These are phyloP conservation scores for Acrossocheilus fasciatus DNA, from an alignment of 2,797 vertebrate species.

Conservation along the genomic window DNA sequence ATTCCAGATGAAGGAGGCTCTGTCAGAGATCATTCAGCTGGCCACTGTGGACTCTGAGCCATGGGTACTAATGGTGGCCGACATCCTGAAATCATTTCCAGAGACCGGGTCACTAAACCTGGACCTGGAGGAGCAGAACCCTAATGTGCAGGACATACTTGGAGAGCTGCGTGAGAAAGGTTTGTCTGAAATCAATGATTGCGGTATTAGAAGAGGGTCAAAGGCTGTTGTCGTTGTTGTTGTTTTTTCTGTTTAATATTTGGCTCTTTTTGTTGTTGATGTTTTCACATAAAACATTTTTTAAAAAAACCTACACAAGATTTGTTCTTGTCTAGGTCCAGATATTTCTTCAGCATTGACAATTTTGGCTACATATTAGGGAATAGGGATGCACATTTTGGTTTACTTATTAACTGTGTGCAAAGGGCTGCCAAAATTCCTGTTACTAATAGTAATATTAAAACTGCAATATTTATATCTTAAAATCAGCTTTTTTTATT, in stretches of 20 bases:
- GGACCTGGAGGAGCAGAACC: conserved; percentile 97
- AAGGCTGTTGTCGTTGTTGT: not conserved
- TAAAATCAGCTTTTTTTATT: not conserved
- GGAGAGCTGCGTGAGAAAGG: conserved; percentile 98
- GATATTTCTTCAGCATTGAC: not conserved
- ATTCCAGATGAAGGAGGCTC: conserved; percentile 93
- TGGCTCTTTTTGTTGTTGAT: not conserved
- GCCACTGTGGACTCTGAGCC: conserved; percentile 97
- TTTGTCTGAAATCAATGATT: conserved; percentile 57
- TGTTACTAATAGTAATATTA: not conserved
- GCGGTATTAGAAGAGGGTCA: not conserved
- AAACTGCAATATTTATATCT: not conserved
- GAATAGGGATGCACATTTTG: not conserved
- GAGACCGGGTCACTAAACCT: conserved; percentile 97
- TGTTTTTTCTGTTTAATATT: not conserved
- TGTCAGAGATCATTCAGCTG: conserved; percentile 96
- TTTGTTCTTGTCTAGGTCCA: not conserved
- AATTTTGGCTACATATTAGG: not conserved
- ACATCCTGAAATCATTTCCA: conserved; percentile 98
- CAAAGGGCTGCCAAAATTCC: not conserved
- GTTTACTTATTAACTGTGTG: not conserved
- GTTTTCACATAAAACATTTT: not conserved
- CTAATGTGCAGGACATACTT: conserved; percentile 97
- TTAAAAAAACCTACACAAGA: no score
- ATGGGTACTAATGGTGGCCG: conserved; percentile 99